Conservation (phyloP, 2,797 vertebrate genomes). For the Parauchenoglanis punctatus region DNA sequence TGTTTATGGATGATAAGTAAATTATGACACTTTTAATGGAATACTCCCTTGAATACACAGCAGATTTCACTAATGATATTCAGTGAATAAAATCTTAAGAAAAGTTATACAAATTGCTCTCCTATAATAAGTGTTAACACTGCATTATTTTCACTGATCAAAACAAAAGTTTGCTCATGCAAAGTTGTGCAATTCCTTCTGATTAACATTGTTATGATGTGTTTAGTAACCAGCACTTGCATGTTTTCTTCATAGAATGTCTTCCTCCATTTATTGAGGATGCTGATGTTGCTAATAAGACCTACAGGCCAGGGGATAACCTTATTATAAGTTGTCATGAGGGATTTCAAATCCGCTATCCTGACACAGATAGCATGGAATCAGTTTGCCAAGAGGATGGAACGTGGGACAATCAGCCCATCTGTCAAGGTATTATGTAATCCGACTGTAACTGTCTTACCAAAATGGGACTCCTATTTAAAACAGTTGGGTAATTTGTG, state of each 20-base stretch:
- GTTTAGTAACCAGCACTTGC: background rate
- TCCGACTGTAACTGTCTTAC: background rate
- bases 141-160: background rate
- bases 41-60: background rate
- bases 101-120: background rate
- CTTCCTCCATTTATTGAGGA: constrained; percentile 81
- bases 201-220: background rate
- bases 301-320: constrained; percentile 80
- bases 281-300: constrained; percentile 82
- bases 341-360: constrained; percentile 83
- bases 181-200: background rate
- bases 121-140: background rate
- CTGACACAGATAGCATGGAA: constrained; percentile 80
- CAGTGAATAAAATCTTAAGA: background rate
- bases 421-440: constrained; percentile 79
- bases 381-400: constrained; percentile 80
- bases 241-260: constrained; percentile 71
- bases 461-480: background rate
- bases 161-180: background rate
- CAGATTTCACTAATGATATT: background rate
- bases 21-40: background rate
- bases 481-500: background rate
- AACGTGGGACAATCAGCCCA: constrained; percentile 82
- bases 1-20: background rate
- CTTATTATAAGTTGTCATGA: constrained; percentile 80